These are phyloP conservation scores for Latrodectus geometricus DNA, from an alignment of 1,140 invertebrate genomes.

Conservation along the genomic window DNA sequence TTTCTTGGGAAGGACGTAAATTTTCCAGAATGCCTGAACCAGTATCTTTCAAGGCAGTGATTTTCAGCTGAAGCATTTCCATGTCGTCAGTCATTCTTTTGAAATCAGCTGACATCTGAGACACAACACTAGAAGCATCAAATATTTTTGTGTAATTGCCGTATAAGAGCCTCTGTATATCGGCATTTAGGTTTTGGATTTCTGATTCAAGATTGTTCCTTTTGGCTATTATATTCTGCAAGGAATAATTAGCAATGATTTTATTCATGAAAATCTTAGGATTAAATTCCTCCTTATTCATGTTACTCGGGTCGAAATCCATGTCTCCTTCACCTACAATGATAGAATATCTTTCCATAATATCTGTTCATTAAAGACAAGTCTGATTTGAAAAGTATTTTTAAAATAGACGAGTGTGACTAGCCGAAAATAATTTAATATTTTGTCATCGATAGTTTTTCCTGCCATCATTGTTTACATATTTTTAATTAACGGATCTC, in stretches of 20 bases:
- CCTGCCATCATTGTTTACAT: too few relatives aligned
- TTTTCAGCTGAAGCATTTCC: neutral
- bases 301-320: conserved; percentile 24
- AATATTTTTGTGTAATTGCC: conserved; percentile 39
- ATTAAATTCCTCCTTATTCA: conserved; percentile 50
- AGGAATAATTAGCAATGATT: neutral
- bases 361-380: too few relatives aligned
- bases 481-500: too few relatives aligned
- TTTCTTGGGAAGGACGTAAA: neutral
- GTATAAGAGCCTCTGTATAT: conserved; percentile 20
- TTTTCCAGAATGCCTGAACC: conserved; percentile 1
- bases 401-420: too few relatives aligned
- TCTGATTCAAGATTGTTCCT: conserved; percentile 17
- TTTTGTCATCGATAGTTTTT: too few relatives aligned
- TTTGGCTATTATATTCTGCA: conserved; percentile 8
- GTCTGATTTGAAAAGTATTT: too few relatives aligned
- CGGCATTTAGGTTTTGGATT: neutral
- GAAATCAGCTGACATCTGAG: neutral
- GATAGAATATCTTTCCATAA: too few relatives aligned
- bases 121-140: neutral
- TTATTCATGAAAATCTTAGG: neutral
- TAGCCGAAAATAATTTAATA: too few relatives aligned
- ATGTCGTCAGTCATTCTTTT: conserved; percentile 3
- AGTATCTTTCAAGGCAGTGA: neutral
- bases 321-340: neutral